Evolutionary conservation across 2,797 vertebrate genomes (phyloP), one percentile per base, ranked within the genome.

Genomic region (Parauchenoglanis ngamensis): DNA sequence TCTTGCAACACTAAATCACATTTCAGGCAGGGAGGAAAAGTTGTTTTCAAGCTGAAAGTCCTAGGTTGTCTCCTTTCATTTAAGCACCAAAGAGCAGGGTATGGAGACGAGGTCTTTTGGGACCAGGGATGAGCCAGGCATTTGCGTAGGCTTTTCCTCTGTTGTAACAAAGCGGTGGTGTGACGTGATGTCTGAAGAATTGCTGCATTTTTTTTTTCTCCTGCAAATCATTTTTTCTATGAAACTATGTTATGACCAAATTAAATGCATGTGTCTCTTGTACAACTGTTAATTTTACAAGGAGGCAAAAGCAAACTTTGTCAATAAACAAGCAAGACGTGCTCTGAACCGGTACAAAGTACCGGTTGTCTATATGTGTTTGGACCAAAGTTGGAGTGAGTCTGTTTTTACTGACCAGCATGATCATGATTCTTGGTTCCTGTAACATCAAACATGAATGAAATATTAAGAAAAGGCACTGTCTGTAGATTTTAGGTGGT

Each of bases 111-210:
- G 56, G 56, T 23, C 63, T 77, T n/a, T 65, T 44, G 19, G 61
- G 77, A 91, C 89, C 84, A 90, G 89, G 49, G 57, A 92, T 92
- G 87, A 90, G 90, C 87, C 87, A 87, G 91, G 90, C 91, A 94
- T 92, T 92, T 92, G 93, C 88, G 46, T 57, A 84, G 35, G 31
- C 70, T 82, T 87, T 92, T 67, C 77, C n/a, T 59, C 70, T 65
- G 90, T 91, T 93, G 92, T 93, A 93, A 92, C 89, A 1, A 88
- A 92, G 93, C 89, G 83, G 11, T 92, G 93, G 92, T 93, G 90
- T 84, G 92, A 94, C 93, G 90, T 93, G 92, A 94, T 92, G 92
- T 94, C 91, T 92, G 90, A 85, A 72, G 91, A 92, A 85, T 87
- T 86, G 85, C 89, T 78, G 90, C 92, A 87, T 90, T 91, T 92